Conservation (phyloP, 2,797 vertebrate genomes). For the Glossophaga mutica region DNA sequence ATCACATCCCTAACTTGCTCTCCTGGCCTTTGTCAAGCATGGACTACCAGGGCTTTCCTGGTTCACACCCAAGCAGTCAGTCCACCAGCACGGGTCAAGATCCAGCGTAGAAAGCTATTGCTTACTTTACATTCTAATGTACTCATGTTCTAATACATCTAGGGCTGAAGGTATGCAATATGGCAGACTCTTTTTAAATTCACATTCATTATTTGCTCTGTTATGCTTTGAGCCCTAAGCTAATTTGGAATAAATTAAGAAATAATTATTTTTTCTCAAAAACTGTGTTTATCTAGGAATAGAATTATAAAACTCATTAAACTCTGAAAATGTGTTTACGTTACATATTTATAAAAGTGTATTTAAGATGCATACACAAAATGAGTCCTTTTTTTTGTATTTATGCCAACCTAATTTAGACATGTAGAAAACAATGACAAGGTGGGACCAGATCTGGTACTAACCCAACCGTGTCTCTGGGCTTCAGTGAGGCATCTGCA, state of each 20-base stretch:
- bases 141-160: not conserved
- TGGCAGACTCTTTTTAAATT: not conserved
- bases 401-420: constrained; percentile 45
- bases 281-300: constrained; percentile 49
- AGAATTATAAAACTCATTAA: constrained; percentile 61
- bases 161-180: not conserved
- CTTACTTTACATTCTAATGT: not conserved
- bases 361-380: constrained; percentile 55
- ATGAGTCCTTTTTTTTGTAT: not conserved
- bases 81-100: not conserved
- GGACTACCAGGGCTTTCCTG: not conserved
- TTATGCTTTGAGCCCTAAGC: constrained; percentile 46
- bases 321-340: constrained; percentile 44
- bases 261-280: constrained; percentile 60
- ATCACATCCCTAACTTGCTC: not conserved
- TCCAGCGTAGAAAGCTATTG: not conserved
- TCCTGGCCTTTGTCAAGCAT: not conserved
- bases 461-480: not conserved
- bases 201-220: constrained; percentile 55
- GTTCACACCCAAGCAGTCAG: not conserved
- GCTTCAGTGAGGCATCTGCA: not conserved
- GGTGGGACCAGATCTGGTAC: not conserved
- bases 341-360: constrained; percentile 52
- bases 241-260: constrained; percentile 65
- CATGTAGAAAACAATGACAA: constrained; percentile 18